Evolutionary conservation across 2,888 invertebrate species (phyloP), one percentile per base, ranked within the genome.

Genomic region (Ormyrus pomaceus): DNA sequence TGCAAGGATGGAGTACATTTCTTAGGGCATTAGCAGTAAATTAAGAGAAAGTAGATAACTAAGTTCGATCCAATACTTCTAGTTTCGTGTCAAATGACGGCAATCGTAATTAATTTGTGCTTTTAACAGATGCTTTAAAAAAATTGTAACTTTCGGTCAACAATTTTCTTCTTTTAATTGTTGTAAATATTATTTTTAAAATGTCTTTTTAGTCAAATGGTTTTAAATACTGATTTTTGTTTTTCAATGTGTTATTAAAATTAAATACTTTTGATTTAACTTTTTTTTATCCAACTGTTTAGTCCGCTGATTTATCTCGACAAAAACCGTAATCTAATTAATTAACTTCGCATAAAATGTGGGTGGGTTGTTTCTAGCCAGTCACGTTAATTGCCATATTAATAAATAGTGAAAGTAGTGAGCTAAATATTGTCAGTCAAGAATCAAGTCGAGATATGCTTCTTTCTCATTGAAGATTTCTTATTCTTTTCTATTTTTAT

Each of bases 361-460:
- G 19, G 50, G 53, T 34, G 34, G 34, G 34, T 34, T 45, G 46
- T 7, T 55, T 10, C 10, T 69, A 56, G 6, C 55, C 11, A 13
- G 19, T 45, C 46, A 19, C 45, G 13, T 56, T 69, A 56, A 69
- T 69, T 69, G 45, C 11, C 69, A 51, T 45, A 45, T 69, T 56
- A 69, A 69, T 55, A 69, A 56, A 48, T 51, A 69, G 69, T 55
- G 69, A 69, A 69, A 69, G 69, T 69, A 55, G 9, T 6, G 7
- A 55, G 56, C n/a, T 34, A 50, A 72, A 53, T 51, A 6, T 64
- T 46, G 46, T 13, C 34, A 64, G 48, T 62, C 34, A 34, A 4
- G 11, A 34, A 46, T 62, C 34, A 34, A 34, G 34, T 34, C 0
- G 34, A 34, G 34, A 34, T 34, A 34, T 34, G 34, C 34, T 34